These are phyloP conservation scores for Cottus gobio DNA, from an alignment of 2,113 vertebrate species.

Conservation along the genomic window DNA sequence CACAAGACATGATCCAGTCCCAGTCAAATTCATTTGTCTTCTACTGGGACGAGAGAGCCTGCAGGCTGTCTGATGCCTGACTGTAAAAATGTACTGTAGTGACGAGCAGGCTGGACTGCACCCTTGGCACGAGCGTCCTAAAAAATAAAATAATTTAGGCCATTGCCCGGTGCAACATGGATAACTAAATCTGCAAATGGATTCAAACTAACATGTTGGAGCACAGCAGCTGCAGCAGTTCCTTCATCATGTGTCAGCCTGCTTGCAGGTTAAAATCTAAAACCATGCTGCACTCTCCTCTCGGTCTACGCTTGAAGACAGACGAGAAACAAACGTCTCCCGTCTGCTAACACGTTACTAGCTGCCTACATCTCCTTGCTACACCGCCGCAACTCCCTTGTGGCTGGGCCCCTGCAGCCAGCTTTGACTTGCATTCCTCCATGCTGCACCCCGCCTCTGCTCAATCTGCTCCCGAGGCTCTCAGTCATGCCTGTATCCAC, in stretches of 20 bases:
- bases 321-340: slow-evolving; percentile 49
- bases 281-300: slow-evolving; percentile 10
- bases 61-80: slow-evolving; percentile 47
- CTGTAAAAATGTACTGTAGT: slow-evolving; percentile 52
- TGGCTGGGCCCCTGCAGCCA: slow-evolving; percentile 61
- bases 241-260: slow-evolving; percentile 26
- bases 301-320: slow-evolving; percentile 21
- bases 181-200: slow-evolving; percentile 30
- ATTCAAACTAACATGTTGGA: slow-evolving; percentile 19
- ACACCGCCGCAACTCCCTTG: slow-evolving; percentile 28
- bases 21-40: slow-evolving; percentile 52
- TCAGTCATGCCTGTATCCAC: slow-evolving; percentile 73
- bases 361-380: slow-evolving; percentile 3
- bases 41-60: slow-evolving; percentile 37
- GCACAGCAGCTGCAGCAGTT: slow-evolving; percentile 23
- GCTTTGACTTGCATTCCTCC: slow-evolving; percentile 64
- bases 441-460: slow-evolving; percentile 54
- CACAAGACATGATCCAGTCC: slow-evolving; percentile 28
- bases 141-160: neutral
- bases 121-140: neutral
- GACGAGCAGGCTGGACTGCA: neutral
- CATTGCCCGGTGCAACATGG: slow-evolving; percentile 5
- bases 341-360: slow-evolving; percentile 18
- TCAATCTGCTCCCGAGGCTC: slow-evolving; percentile 58
- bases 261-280: slow-evolving; percentile 22